Base-by-base conservation (phyloP, 1,140 invertebrate genomes). In the Caligus rogercresseyi region DNA sequence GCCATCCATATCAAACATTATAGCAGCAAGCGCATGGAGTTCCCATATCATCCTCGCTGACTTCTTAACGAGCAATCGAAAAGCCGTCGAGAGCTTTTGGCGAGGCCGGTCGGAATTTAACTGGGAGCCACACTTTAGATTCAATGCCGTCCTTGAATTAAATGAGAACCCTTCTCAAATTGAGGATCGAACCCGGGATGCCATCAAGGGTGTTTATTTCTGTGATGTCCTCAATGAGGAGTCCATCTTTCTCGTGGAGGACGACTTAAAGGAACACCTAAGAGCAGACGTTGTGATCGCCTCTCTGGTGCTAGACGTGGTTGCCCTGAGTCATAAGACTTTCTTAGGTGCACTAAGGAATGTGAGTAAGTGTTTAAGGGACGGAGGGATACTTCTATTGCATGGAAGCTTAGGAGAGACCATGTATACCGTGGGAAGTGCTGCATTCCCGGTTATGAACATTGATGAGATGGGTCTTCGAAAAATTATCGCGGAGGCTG, bases 401-500 rank as follows among this genome's bases (percentile, higher is more conserved):
- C 57, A 60, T 13, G 57, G 57, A 16, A 26, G 23, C 23, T n/a
- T 60, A 2, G 57, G 57, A 14, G 57, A 60, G 20, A 18, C 13
- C 51, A 31, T 60, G 15, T 60, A 60, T 43, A 60, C 57, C 18
- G 57, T 60, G 18, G 57, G 57, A n/a, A 60, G 57, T 60, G 57
- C 57, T n/a, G 24, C 21, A 25, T 60, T 60, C n/a, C 57, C 57
- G 18, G 57, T 43, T 16, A 60, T 60, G 57, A 43, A 60, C 18
- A 43, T 43, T 43, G 57, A 60, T 60, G 57, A 60, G 24, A 14
- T 24, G 16, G 25, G 18, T 18, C 26, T 60, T n/a, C 15, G 24
- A 25, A 16, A 60, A n/a, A 25, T 60, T 18, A 31, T 60, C 21
- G 1, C 15, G 1, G 23, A 25, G n/a, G 23, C 18, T 15, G 18